phyloP scores from a whole-genome alignment of 2,888 invertebrate genomes.

The Ariolimax columbianus region DNA sequence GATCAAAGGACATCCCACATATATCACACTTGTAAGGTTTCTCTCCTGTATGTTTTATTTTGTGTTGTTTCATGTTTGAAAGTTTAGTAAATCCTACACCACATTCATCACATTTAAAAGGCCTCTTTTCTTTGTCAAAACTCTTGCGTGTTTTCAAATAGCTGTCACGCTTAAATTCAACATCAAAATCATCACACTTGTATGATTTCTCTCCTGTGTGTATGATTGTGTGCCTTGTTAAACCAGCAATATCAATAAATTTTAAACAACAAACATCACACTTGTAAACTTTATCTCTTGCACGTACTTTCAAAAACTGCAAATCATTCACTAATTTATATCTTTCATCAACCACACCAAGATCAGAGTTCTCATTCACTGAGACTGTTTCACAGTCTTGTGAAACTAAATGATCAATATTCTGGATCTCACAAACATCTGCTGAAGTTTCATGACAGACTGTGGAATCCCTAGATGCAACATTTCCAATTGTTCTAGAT shows the following conservation, averaged over 20 bases:
- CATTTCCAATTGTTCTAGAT: not conserved
- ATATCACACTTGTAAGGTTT: slow-evolving; percentile 22
- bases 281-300: not conserved
- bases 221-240: slow-evolving; percentile 3
- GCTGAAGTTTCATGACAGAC: not conserved
- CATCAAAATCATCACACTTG: slow-evolving; percentile 27
- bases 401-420: not conserved
- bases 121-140: slow-evolving; percentile 18
- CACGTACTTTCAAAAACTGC: no score
- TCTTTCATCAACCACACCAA: not conserved
- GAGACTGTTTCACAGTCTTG: not conserved
- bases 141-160: slow-evolving; percentile 17
- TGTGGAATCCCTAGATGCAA: not conserved
- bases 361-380: not conserved
- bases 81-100: not conserved
- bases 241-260: not conserved
- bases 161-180: not conserved
- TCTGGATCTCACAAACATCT: not conserved
- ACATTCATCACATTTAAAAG: slow-evolving; percentile 32
- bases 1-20: not conserved
- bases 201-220: slow-evolving; percentile 24
- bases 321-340: not conserved
- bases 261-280: not conserved
- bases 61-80: slow-evolving; percentile 1
- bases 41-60: slow-evolving; percentile 3